Evolutionary conservation across 2,797 vertebrate genomes (phyloP).

Genomic region (Clarias laeviceps): DNA sequence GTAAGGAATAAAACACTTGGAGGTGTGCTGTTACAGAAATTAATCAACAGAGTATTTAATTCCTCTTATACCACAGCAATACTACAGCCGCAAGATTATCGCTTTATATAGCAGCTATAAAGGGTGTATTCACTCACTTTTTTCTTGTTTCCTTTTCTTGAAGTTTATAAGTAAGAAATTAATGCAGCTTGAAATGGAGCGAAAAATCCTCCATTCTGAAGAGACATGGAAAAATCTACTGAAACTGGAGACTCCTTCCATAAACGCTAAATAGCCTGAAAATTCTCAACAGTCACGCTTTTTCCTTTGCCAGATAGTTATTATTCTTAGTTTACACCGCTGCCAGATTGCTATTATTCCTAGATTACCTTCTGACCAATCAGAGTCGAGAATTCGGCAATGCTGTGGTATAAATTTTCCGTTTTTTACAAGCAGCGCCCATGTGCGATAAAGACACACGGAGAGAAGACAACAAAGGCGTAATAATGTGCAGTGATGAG

Average conservation of each 20-base stretch:
- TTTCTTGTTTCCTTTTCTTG: not conserved
- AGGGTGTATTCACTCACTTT: not conserved
- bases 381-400: not conserved
- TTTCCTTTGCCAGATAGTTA: not conserved
- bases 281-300: too few species aligned
- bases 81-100: not conserved
- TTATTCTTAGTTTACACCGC: not conserved
- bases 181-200: not conserved
- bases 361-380: not conserved
- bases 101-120: not conserved
- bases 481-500: not conserved
- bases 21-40: not conserved
- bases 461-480: not conserved
- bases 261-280: not conserved
- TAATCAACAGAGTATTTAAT: not conserved
- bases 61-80: conserved; percentile 27
- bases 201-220: not conserved
- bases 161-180: not conserved
- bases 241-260: not conserved
- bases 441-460: not conserved
- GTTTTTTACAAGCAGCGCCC: not conserved
- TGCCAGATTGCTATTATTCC: not conserved
- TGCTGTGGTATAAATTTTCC: conserved; percentile 6
- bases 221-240: not conserved
- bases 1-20: not conserved